A percentile compares a stretch with the other conserved stretches of the same genome.
Conservation (phyloP, 2,113 vertebrate species). For the Dipodomys merriami region DNA sequence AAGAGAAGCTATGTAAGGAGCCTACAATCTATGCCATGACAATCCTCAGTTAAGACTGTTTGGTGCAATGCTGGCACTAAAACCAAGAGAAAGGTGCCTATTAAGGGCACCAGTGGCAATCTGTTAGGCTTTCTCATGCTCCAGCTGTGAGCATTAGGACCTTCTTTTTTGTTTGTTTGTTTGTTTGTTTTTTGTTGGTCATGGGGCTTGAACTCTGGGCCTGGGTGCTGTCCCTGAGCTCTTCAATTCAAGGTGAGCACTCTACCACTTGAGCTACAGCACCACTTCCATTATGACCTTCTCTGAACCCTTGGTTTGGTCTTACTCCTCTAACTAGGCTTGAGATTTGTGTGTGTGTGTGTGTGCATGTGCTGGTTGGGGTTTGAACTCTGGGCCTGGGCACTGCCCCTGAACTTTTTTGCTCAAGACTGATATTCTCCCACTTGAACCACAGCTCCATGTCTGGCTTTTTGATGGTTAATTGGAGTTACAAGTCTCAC, state of each 20-base stretch:
- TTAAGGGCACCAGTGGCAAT: slow-evolving; percentile 80
- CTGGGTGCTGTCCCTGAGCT: too few relatives aligned
- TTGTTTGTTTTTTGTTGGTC: too few relatives aligned
- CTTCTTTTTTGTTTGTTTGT: slow-evolving; percentile 33
- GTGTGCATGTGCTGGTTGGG: too few relatives aligned
- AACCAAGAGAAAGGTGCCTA: slow-evolving; percentile 75
- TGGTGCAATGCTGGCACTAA: slow-evolving; percentile 58
- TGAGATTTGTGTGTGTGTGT: not conserved
- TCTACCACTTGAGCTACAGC: too few relatives aligned
- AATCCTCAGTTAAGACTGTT: not conserved
- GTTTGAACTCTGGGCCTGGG: too few relatives aligned
- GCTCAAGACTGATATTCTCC: too few relatives aligned
- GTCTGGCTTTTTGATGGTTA: too few relatives aligned
- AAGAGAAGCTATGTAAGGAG: not conserved
- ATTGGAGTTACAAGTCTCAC: too few relatives aligned
- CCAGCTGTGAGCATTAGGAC: slow-evolving; percentile 70
- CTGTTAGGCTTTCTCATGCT: slow-evolving; percentile 76
- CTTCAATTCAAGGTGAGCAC: too few relatives aligned
- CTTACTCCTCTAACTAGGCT: not conserved
- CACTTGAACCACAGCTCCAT: too few relatives aligned
- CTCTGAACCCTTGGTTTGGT: not conserved
- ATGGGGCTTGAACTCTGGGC: too few relatives aligned
- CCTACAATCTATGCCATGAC: not conserved
- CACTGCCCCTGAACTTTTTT: too few relatives aligned
- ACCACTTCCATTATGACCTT: slow-evolving; percentile 63